These are phyloP conservation scores for Monomorium pharaonis DNA, from an alignment of 1,140 invertebrate genomes.

Conservation along the genomic window DNA sequence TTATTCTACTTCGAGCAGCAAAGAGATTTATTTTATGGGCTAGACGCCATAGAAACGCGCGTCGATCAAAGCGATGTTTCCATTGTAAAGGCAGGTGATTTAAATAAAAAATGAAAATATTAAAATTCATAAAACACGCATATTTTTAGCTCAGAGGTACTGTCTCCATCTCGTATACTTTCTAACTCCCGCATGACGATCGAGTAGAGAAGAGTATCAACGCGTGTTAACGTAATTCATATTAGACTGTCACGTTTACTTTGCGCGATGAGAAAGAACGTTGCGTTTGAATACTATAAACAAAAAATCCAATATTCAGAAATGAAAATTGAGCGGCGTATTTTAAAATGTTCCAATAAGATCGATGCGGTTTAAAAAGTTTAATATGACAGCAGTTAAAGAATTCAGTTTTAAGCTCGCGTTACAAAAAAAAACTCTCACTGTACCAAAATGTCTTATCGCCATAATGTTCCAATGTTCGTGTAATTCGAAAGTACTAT, in stretches of 20 bases:
- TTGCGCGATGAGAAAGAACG: not conserved
- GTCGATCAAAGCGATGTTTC: slow-evolving; percentile 42
- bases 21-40: slow-evolving; percentile 49
- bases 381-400: not conserved
- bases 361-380: not conserved
- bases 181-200: not conserved
- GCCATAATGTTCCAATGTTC: not conserved
- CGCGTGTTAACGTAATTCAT: slow-evolving; percentile 23
- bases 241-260: slow-evolving; percentile 12
- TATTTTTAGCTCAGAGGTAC: slow-evolving; percentile 7
- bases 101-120: slow-evolving; percentile 55
- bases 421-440: not conserved
- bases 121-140: slow-evolving; percentile 38
- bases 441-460: not conserved
- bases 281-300: not conserved
- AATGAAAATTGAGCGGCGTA: not conserved
- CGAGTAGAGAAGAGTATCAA: not conserved
- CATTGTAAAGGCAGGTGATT: slow-evolving; percentile 27
- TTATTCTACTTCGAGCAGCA: slow-evolving; percentile 44
- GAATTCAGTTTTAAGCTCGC: not conserved
- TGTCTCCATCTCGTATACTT: not conserved
- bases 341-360: not conserved
- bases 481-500: not conserved
- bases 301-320: not conserved
- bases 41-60: slow-evolving; percentile 26